Percentiles rank a stretch among this genome's conserved stretches.
These are phyloP conservation scores for Hydrozoanthus gracilis DNA, from an alignment of 92 coral and sea anemone species.

Conservation along the genomic window DNA sequence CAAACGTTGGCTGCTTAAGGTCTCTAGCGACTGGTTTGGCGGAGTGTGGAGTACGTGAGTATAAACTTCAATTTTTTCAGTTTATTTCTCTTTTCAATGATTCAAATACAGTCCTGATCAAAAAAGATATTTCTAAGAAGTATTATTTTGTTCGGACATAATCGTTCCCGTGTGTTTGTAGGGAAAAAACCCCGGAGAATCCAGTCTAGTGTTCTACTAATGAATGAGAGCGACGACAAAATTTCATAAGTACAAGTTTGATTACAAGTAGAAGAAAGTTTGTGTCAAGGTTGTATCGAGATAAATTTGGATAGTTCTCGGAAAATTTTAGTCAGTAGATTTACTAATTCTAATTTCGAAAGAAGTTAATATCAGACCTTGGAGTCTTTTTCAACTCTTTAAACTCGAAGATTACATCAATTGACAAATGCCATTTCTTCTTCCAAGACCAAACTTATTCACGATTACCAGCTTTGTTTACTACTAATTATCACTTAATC, in stretches of 20 bases:
- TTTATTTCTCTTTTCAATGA: constrained; percentile 22
- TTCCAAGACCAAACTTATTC: constrained; percentile 1
- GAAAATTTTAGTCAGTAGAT: constrained; percentile 5
- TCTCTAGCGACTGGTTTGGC: constrained; percentile 1
- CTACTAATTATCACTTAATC: constrained; percentile 8
- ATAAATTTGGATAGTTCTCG: neutral
- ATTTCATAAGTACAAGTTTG: constrained; percentile 28
- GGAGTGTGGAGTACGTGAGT: constrained; percentile 58
- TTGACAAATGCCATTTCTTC: constrained; percentile 2
- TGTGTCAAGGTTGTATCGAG: neutral
- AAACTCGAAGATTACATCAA: constrained; percentile 2
- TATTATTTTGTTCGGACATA: constrained; percentile 8
- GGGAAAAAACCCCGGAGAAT: neutral
- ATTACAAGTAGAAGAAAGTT: neutral
- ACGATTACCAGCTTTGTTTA: constrained; percentile 17
- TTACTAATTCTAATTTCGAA: neutral
- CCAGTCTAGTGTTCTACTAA: neutral
- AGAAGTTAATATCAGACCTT: neutral
- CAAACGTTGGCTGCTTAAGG: no score
- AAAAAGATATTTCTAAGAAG: constrained; percentile 29
- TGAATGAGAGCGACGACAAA: constrained; percentile 30
- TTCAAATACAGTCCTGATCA: constrained; percentile 31
- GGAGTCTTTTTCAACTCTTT: neutral
- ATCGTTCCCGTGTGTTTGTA: constrained; percentile 20
- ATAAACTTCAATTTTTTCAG: constrained; percentile 20